A percentile compares a stretch with the other conserved stretches of the same genome.
These are phyloP conservation scores for Drosophila planitibia DNA, from an alignment of 2,888 invertebrate genomes.

Conservation along the genomic window DNA sequence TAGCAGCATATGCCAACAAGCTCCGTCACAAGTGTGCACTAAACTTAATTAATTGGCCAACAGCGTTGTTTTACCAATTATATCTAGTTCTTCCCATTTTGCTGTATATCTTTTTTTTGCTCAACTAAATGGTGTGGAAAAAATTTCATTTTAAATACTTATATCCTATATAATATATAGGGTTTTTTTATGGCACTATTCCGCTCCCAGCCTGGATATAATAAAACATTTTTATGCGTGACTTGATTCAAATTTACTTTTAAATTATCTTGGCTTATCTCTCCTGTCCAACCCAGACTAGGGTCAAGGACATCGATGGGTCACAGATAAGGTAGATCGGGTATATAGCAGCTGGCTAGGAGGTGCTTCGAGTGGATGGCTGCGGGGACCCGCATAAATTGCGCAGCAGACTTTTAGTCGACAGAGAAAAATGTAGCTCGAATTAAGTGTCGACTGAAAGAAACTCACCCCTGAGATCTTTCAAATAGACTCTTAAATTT, in stretches of 20 bases:
- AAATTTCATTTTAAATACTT: background rate
- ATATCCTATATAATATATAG: background rate
- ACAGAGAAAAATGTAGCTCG: background rate
- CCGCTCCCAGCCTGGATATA: background rate
- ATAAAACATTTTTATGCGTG: background rate
- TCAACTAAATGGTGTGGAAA: constrained; percentile 1
- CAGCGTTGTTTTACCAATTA: constrained; percentile 31
- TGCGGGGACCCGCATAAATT: background rate
- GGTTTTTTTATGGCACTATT: background rate
- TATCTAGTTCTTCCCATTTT: background rate
- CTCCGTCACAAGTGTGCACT: constrained; percentile 52
- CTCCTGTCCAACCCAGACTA: background rate
- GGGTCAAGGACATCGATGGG: background rate
- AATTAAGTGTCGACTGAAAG: background rate
- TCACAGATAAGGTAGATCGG: background rate
- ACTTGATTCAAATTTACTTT: background rate
- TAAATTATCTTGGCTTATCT: background rate
- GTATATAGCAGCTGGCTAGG: background rate
- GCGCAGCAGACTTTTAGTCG: background rate
- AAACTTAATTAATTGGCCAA: constrained; percentile 76
- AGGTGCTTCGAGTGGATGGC: background rate
- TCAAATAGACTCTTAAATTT: background rate
- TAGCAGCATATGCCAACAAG: constrained; percentile 67
- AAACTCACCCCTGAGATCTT: constrained; percentile 5
- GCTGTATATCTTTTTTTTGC: constrained; percentile 2